Percentiles rank a stretch among this genome's conserved stretches.
Evolutionary conservation across 2,888 invertebrate species (phyloP).

Genomic region (Protonemura montana): DNA sequence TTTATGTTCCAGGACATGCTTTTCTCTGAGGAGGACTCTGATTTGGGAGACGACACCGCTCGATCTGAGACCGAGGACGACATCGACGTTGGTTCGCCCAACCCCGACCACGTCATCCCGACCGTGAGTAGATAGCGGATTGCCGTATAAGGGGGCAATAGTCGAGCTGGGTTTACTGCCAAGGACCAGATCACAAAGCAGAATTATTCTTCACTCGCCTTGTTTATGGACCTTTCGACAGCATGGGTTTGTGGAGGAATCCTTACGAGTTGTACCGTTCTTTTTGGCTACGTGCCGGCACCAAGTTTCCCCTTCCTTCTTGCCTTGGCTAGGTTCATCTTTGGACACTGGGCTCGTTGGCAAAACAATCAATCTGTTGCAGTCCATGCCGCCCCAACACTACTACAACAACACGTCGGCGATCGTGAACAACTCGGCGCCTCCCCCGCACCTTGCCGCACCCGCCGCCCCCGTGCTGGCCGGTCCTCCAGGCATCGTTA

Average conservation of each 20-base stretch:
- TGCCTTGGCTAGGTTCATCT: too few species aligned
- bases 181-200: too few species aligned
- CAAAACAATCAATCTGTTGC: too few species aligned
- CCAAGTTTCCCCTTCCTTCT: too few species aligned
- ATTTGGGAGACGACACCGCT: conserved; percentile 58
- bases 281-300: too few species aligned
- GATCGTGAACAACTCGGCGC: conserved; percentile 8
- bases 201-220: too few species aligned
- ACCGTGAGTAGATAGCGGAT: conserved; percentile 24
- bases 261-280: too few species aligned
- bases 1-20: conserved; percentile 46
- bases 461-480: conserved; percentile 42
- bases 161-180: too few species aligned
- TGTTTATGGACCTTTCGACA: too few species aligned
- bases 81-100: conserved; percentile 52
- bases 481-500: conserved; percentile 56
- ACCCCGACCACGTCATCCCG: conserved; percentile 47
- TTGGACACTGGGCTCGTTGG: too few species aligned
- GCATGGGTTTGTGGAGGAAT: too few species aligned
- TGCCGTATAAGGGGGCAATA: too few species aligned
- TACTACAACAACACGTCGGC: conserved; percentile 33
- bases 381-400: conserved; percentile 50
- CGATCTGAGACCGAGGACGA: conserved; percentile 75
- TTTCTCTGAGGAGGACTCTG: conserved; percentile 25
- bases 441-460: conserved; percentile 42